Evolutionary conservation across 2,113 vertebrate species (phyloP).

Genomic region (Brachirus orientalis): DNA sequence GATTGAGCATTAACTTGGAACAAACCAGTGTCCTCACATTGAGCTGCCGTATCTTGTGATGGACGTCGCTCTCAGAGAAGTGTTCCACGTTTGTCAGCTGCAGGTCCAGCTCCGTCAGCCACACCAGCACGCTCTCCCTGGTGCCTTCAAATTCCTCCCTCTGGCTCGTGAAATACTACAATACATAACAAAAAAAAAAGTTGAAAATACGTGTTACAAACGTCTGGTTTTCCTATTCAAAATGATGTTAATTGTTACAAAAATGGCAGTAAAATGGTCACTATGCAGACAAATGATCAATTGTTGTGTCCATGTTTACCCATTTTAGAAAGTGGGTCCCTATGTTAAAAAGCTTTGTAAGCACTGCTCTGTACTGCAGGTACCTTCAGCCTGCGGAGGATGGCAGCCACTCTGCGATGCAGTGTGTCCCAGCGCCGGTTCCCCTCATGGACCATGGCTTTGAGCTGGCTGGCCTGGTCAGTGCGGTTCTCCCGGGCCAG

Average conservation of each 20-base stretch:
- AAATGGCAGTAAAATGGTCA: too few species aligned
- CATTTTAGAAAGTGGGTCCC: too few species aligned
- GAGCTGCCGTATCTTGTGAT: conserved; percentile 94
- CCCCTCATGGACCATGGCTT: conserved; percentile 88
- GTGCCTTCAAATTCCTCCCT: conserved; percentile 94
- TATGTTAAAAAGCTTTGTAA: too few species aligned
- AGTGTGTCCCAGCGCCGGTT: conserved; percentile 94
- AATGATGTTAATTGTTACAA: too few species aligned
- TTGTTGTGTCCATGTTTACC: too few species aligned
- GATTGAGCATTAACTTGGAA: too few species aligned
- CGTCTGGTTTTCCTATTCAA: too few species aligned
- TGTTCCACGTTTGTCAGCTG: conserved; percentile 96
- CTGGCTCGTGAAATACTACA: conserved; percentile 90
- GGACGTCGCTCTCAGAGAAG: conserved; percentile 92
- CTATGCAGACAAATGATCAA: too few species aligned
- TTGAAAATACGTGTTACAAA: not conserved
- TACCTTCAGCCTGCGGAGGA: conserved; percentile 92
- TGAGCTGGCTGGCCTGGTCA: conserved; percentile 88
- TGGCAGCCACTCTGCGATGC: conserved; percentile 85
- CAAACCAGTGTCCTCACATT: conserved; percentile 84
- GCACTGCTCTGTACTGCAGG: not conserved
- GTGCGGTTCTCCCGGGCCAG: conserved; percentile 94
- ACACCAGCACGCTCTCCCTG: conserved; percentile 90
- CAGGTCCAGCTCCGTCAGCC: conserved; percentile 97
- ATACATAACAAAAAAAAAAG: too few species aligned